Evolutionary conservation across 2,888 invertebrate species (phyloP), one percentile per base, ranked within the genome.

Genomic region (Yponomeuta sedellus): DNA sequence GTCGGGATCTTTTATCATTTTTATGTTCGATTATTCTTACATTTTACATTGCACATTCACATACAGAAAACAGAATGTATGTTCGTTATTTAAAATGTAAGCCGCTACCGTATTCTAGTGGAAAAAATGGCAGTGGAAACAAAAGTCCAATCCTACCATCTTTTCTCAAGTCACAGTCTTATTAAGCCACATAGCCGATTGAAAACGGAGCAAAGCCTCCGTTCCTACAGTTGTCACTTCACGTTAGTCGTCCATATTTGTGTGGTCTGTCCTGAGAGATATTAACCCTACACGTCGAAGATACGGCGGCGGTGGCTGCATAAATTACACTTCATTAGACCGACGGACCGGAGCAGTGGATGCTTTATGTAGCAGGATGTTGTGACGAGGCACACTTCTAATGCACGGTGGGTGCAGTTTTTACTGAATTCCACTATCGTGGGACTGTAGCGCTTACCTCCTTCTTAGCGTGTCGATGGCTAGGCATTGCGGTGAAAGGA

Each of bases 301-400:
- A 85, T 85, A 76, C 79, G 80, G 80, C 79, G 80, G 80, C 83
- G 82, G 82, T 83, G 83, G 78, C 80, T 69, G 86, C 81, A 87
- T 87, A 88, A 85, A 86, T 88, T 66, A 84, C 78, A 76, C 77
- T 85, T 82, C 81, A 85, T 85, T 88, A 87, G 80, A 82, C 81
- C 44, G 63, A 63, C 63, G 25, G 62, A 34, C 34, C 34, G 34
- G 34, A 34, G 34, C 44, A 19, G 19, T 44, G 10, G 19, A 85
- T 87, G 86, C 80, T 88, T 88, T 87, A 86, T 81, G 77, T 73
- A 70, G 66, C 86, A 83, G 88, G 88, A 89, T 87, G 83, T 85
- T 80, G 82, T 85, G 86, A 85, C 85, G 81, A 81, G 79, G 77
- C 73, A 80, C 72, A 79, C 80, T 78, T 16, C 34, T 59, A 22